Conservation (phyloP, 2,888 invertebrate genomes). For the Heliconius charithonia region DNA sequence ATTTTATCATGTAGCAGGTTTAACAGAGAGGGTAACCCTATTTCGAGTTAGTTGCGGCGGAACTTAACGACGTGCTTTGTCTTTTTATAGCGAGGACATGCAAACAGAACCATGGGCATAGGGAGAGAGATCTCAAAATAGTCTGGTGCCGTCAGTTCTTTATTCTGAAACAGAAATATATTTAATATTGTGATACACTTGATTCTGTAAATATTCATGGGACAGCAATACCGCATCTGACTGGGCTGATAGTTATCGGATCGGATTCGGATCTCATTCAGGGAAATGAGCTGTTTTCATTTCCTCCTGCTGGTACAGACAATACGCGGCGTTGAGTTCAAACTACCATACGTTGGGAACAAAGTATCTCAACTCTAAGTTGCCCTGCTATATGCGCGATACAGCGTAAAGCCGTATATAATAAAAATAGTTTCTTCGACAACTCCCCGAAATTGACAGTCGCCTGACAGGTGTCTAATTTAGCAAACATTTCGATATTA, state of each 20-base stretch:
- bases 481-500: not conserved
- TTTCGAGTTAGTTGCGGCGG: no score
- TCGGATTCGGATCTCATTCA: not conserved
- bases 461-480: no score
- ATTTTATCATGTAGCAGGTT: not conserved
- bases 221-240: not conserved
- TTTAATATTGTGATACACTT: no score
- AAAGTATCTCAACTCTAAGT: not conserved
- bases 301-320: not conserved
- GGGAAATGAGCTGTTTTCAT: not conserved
- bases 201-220: no score
- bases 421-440: no score
- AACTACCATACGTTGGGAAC: not conserved
- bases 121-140: no score
- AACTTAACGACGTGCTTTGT: no score
- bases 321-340: not conserved
- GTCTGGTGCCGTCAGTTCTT: no score
- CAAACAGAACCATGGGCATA: no score
- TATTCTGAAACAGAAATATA: no score
- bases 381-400: not conserved
- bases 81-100: no score
- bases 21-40: not conserved
- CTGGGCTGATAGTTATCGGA: not conserved
- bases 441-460: no score
- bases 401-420: not conserved